phyloP scores from a whole-genome alignment of 2,797 vertebrate species.

The Jordanella pulchra region DNA sequence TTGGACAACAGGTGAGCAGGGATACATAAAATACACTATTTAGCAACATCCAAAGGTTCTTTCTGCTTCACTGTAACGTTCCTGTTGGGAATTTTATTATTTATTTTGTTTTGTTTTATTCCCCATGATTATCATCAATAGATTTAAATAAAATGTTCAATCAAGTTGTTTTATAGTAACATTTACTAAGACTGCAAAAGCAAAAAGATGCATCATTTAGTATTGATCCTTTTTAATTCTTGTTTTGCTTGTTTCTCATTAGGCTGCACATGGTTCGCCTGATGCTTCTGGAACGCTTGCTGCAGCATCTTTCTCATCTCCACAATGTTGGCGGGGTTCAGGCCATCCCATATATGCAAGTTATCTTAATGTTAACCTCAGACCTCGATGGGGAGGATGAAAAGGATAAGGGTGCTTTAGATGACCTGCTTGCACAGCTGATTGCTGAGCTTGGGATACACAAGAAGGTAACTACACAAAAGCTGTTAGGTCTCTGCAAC shows the following conservation, averaged over 20 bases:
- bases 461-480: conserved; percentile 85
- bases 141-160: too few species aligned
- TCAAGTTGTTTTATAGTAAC: too few species aligned
- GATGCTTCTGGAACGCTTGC: conserved; percentile 94
- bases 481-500: not conserved
- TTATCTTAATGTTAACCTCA: conserved; percentile 96
- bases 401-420: conserved; percentile 96
- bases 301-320: conserved; percentile 92
- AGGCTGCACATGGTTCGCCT: conserved; percentile 98
- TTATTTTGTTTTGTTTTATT: too few species aligned
- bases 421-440: conserved; percentile 92
- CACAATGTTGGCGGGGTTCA: conserved; percentile 94
- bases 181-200: not conserved
- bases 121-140: too few species aligned
- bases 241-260: conserved; percentile 26
- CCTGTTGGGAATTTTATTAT: too few species aligned
- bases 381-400: conserved; percentile 98
- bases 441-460: conserved; percentile 95
- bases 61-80: too few species aligned
- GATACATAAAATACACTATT: too few species aligned
- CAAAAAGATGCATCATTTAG: not conserved
- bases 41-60: too few species aligned
- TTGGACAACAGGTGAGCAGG: too few species aligned
- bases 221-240: not conserved
- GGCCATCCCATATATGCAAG: conserved; percentile 99